Evolutionary conservation across 2,888 invertebrate genomes (phyloP).

Genomic region (Pasiphila rectangulata): DNA sequence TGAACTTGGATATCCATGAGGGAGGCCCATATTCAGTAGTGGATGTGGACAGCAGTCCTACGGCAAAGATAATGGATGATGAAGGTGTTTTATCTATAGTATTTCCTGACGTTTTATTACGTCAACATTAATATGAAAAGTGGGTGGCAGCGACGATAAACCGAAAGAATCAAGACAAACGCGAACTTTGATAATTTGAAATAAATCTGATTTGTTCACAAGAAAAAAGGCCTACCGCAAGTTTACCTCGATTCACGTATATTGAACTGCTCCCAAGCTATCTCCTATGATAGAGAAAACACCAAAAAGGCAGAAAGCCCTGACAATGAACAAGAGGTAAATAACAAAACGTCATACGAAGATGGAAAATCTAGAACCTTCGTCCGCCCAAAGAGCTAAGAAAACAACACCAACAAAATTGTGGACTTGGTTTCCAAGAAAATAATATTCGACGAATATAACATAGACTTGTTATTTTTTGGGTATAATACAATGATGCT

Average conservation of each 20-base stretch:
- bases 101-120: too few relatives aligned
- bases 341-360: constrained; percentile 62
- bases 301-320: constrained; percentile 22
- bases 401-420: background rate
- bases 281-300: constrained; percentile 16
- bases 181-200: background rate
- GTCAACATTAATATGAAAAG: too few relatives aligned
- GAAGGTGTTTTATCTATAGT: too few relatives aligned
- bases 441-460: too few relatives aligned
- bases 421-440: too few relatives aligned
- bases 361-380: constrained; percentile 43
- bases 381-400: constrained; percentile 32
- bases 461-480: too few relatives aligned
- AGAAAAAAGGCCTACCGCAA: background rate
- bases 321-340: constrained; percentile 55
- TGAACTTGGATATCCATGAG: too few relatives aligned
- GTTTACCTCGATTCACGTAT: background rate
- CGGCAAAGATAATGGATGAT: too few relatives aligned
- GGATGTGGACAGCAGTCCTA: too few relatives aligned
- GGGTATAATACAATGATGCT: too few relatives aligned
- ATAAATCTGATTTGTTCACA: background rate
- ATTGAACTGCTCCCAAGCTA: constrained; percentile 2
- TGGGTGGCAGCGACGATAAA: too few relatives aligned
- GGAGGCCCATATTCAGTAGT: too few relatives aligned
- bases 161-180: background rate